These are phyloP conservation scores for Sebastes itinus DNA, from an alignment of 2,797 vertebrate species.

Conservation along the genomic window DNA sequence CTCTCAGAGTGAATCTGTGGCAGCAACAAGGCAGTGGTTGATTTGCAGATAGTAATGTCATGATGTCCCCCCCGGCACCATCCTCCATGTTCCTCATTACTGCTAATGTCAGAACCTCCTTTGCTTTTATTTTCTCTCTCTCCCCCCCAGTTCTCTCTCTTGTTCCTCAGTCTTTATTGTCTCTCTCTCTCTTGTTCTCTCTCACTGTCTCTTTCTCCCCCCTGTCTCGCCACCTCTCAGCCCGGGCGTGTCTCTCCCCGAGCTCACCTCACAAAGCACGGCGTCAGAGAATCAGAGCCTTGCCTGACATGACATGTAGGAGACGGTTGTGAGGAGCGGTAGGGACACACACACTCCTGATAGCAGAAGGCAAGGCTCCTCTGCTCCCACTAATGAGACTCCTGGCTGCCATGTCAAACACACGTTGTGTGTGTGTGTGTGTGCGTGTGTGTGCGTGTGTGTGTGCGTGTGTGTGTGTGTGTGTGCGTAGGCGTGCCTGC, in stretches of 20 bases:
- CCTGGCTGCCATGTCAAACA: conserved; percentile 78
- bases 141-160: conserved; percentile 24
- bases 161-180: conserved; percentile 37
- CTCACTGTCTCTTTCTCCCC: conserved; percentile 26
- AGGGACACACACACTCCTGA: conserved; percentile 77
- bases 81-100: conserved; percentile 82
- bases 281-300: conserved; percentile 77
- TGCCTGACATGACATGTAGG: conserved; percentile 82
- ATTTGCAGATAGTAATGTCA: conserved; percentile 80
- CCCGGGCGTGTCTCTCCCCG: conserved; percentile 70
- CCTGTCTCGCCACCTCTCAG: conserved; percentile 37
- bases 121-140: conserved; percentile 67
- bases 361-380: conserved; percentile 74
- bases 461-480: neutral
- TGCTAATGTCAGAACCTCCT: conserved; percentile 78
- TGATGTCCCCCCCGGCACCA: conserved; percentile 75
- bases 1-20: conserved; percentile 54
- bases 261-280: conserved; percentile 79
- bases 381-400: conserved; percentile 81
- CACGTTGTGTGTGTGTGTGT: conserved; percentile 32
- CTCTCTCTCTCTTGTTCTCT: conserved; percentile 41
- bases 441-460: neutral
- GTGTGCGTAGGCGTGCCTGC: conserved; percentile 8
- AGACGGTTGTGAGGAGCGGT: conserved; percentile 77
- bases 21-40: conserved; percentile 63